Conservation (phyloP, 2,113 vertebrate genomes). For the Hippocampus mohnikei region DNA sequence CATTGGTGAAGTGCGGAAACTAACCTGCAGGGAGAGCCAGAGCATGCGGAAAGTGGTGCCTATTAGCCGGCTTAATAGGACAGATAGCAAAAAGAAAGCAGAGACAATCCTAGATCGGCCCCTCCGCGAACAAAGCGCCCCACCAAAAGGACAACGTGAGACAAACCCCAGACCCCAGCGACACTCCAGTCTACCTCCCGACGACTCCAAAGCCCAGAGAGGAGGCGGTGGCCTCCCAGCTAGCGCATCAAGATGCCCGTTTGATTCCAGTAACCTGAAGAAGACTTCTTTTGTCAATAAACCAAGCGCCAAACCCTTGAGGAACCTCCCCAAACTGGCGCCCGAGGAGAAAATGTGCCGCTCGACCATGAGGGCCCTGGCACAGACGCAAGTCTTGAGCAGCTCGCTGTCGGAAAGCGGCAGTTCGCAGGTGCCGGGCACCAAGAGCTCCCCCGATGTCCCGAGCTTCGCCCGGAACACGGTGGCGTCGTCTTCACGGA, state of each 20-base stretch:
- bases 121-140: slow-evolving; percentile 76
- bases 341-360: slow-evolving; percentile 85
- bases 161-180: slow-evolving; percentile 66
- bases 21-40: slow-evolving; percentile 80
- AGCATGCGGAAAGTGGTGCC: slow-evolving; percentile 89
- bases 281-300: slow-evolving; percentile 76
- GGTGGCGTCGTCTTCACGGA: slow-evolving; percentile 82
- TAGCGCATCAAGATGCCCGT: slow-evolving; percentile 65
- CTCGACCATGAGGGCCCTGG: slow-evolving; percentile 73
- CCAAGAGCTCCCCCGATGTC: slow-evolving; percentile 56
- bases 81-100: slow-evolving; percentile 58
- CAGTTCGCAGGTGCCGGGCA: slow-evolving; percentile 44
- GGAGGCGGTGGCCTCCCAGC: slow-evolving; percentile 42
- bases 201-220: slow-evolving; percentile 75
- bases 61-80: slow-evolving; percentile 76
- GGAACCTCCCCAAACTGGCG: slow-evolving; percentile 75
- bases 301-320: slow-evolving; percentile 82
- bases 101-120: slow-evolving; percentile 68
- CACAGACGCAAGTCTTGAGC: slow-evolving; percentile 50
- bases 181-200: slow-evolving; percentile 77
- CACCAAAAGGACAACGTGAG: slow-evolving; percentile 73
- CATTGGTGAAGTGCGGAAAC: slow-evolving; percentile 66
- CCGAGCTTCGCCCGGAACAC: slow-evolving; percentile 91
- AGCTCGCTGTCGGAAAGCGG: slow-evolving; percentile 58
- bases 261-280: slow-evolving; percentile 59